Percentiles rank a stretch among this genome's conserved stretches.
phyloP scores from a whole-genome alignment of 1,140 invertebrate genomes.

The Calephelis nemesis region DNA sequence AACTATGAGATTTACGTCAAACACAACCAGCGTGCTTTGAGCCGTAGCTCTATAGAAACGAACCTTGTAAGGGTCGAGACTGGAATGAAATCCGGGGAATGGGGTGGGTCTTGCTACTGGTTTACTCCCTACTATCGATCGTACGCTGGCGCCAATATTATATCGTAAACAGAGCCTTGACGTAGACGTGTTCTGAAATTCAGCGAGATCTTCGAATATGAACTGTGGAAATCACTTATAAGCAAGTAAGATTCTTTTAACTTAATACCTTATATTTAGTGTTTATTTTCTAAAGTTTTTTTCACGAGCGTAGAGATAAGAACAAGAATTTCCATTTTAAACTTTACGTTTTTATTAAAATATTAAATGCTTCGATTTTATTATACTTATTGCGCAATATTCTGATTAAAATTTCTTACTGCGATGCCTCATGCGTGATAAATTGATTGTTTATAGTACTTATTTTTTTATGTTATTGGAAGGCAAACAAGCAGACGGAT shows the following conservation, averaged over 20 bases:
- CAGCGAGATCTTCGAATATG: not conserved
- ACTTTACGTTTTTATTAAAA: no score
- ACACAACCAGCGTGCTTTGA: conserved; percentile 13
- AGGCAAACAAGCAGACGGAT: no score
- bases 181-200: conserved; percentile 25
- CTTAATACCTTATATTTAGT: no score
- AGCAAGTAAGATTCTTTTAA: not conserved
- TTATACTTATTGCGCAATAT: no score
- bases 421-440: no score
- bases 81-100: conserved; percentile 20
- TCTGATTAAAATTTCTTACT: no score
- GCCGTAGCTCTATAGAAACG: not conserved
- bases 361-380: no score
- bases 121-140: conserved; percentile 37
- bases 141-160: conserved; percentile 29
- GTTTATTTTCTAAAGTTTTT: no score
- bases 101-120: conserved; percentile 29
- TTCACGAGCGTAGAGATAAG: no score
- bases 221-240: not conserved
- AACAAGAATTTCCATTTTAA: no score
- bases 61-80: not conserved
- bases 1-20: conserved; percentile 24
- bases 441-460: no score
- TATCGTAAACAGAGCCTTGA: conserved; percentile 28
- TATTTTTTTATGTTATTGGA: no score